Base-by-base conservation (phyloP, 2,888 invertebrate species). In the Eupithecia dodoneata region DNA sequence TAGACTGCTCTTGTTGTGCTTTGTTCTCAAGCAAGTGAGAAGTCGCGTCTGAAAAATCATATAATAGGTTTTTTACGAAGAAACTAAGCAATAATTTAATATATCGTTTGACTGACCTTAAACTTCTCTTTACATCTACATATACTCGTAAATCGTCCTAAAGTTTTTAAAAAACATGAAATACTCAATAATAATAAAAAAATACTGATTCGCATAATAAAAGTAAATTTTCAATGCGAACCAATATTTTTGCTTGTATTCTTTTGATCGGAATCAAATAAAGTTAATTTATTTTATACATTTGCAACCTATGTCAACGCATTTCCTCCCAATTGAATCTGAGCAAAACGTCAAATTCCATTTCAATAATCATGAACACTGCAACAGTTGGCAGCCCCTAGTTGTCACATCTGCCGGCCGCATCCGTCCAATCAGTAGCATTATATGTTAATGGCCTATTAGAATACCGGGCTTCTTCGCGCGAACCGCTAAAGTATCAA, bases 351-450 rank as follows among this genome's bases (percentile, higher is more conserved):
- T 71, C 71, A 71, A 55, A 55, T 71, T 71, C 49, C 3, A 55
- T 15, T 42, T 41, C 71, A 52, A 45, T 45, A 69, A 47, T 45
- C 18, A 47, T 7, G 30, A 42, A 71, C 70, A 71, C 44, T 18
- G 71, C 66, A 67, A 91, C 85, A 81, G 91, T 93, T 92, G 59
- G 2, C 6, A 13, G 83, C 83, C 84, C 83, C 91, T 90, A 89
- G 86, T 89, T 90, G 91, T 93, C 90, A 91, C 91, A 91, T 91
- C 92, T 90, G 91, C 93, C 93, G 90, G 88, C 92, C 92, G 92
- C 93, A 94, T 93, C 92, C 93, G 93, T 94, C 96, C 96, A 96
- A 96, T 96, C 96, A 96, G 95, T 93, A 85, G 92, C 92, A 95
- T 95, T 95, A 95, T 95, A 95, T 95, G 95, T 94, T 94, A 95